Base-by-base conservation (phyloP, 1,140 invertebrate species). In the Babylonia areolata region DNA sequence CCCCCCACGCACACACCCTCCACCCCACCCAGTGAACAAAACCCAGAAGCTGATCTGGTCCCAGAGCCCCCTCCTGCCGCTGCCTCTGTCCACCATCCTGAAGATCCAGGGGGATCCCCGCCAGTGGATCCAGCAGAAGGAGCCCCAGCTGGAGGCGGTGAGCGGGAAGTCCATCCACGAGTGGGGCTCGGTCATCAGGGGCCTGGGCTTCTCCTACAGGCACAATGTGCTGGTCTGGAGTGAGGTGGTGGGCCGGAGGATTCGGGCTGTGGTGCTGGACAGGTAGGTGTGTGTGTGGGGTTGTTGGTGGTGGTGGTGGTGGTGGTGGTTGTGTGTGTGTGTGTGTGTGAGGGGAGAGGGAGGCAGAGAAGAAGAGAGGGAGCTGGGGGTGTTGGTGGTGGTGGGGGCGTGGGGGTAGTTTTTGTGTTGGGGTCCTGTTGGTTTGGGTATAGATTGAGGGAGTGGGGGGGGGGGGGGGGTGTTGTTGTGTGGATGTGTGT, bases 11-110 rank as follows among this genome's bases (percentile, higher is more conserved):
- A 15, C 6, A 15, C 58, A 9, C 2, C 46, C 23, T 23, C n/a
- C 23, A 20, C 58, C 15, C 6, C 31, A 15, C 85, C 2, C 90
- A 93, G 92, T 93, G 73, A 82, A 85, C 0, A 91, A 92, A 87
- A 89, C 88, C 20, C 81, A 79, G 35, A 93, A 93, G 51, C 79
- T 93, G 20, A 90, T 93, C 78, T 93, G 93, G 93, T 87, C 93
- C 0, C 92, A 92, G 86, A 90, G 85, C 3, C 90, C 91, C 2
- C 42, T 86, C 15, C 58, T 88, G 17, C 79, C 87, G 0, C 78
- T 87, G 15, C 88, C 88, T 15, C 88, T 91, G 17, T 90, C 93
- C 2, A 40, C 90, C 5, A 89, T 93, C 69, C 90, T 93, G 28
- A 90, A 89, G 2, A 93, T 93, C 28, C 89, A 91, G 82, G 92